A percentile compares a stretch with the other conserved stretches of the same genome.
These are phyloP conservation scores for Engystomops pustulosus DNA, from an alignment of 2,113 vertebrate species.

Conservation along the genomic window DNA sequence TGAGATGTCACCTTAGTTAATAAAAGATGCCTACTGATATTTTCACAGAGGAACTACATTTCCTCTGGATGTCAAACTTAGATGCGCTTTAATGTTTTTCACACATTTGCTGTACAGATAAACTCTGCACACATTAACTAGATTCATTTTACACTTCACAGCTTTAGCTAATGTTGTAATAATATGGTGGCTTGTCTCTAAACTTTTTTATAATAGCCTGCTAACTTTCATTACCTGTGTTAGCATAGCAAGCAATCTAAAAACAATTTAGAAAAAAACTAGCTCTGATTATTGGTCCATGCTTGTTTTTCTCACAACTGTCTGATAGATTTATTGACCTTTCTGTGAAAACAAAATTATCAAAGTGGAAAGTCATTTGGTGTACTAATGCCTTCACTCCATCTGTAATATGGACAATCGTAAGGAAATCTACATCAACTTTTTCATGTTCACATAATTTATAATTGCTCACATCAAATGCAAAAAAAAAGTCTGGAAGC, in stretches of 20 bases:
- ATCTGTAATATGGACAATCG: not conserved
- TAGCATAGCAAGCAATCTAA: constrained; percentile 42
- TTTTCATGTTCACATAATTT: too few species aligned
- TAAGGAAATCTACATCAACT: not conserved
- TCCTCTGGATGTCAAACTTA: constrained; percentile 33
- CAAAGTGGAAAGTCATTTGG: not conserved
- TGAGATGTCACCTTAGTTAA: constrained; percentile 26
- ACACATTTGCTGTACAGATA: constrained; percentile 49
- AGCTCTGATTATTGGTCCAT: not conserved
- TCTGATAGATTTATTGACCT: not conserved
- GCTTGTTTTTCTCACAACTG: constrained; percentile 32
- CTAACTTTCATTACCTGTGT: constrained; percentile 21
- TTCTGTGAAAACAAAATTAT: not conserved
- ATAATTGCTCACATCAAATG: too few species aligned
- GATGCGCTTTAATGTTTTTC: constrained; percentile 22
- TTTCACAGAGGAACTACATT: constrained; percentile 38
- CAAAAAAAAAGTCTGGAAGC: too few species aligned
- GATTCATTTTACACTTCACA: constrained; percentile 49
- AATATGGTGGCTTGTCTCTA: constrained; percentile 33
- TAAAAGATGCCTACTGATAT: constrained; percentile 15
- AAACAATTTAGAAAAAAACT: constrained; percentile 40
- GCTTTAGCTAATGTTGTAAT: constrained; percentile 37
- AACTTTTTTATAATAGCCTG: constrained; percentile 19
- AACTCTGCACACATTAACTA: constrained; percentile 51
- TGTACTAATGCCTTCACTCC: not conserved